These are phyloP conservation scores for Phyllostomus discolor DNA, from an alignment of 2,113 vertebrate species.

Conservation along the genomic window DNA sequence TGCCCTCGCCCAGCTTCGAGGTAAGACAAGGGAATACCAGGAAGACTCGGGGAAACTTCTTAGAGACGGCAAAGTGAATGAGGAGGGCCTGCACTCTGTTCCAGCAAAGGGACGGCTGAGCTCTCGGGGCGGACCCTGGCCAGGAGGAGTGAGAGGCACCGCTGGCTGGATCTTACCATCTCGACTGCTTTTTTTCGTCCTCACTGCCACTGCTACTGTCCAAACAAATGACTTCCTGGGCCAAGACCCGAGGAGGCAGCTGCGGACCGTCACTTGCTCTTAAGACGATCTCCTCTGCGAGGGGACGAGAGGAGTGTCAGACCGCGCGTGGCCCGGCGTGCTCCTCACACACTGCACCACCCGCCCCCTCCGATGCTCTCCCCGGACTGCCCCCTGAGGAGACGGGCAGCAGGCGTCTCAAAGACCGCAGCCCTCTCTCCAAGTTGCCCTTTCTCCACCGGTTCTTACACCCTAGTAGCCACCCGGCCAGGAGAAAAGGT, in stretches of 20 bases:
- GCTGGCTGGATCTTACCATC: constrained; percentile 84
- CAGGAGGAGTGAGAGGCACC: neutral
- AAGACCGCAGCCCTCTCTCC: neutral
- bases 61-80: neutral
- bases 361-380: neutral
- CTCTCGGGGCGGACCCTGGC: neutral
- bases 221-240: constrained; percentile 96
- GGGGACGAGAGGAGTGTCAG: neutral
- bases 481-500: neutral
- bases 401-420: neutral
- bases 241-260: constrained; percentile 83
- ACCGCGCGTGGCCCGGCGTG: neutral
- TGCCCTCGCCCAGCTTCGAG: neutral
- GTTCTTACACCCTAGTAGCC: neutral
- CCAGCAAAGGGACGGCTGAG: neutral
- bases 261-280: constrained; percentile 89
- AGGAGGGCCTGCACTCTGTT: neutral
- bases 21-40: neutral
- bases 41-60: neutral
- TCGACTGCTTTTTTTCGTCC: constrained; percentile 84
- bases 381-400: neutral
- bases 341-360: neutral
- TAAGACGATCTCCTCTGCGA: constrained; percentile 84
- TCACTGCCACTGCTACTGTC: constrained; percentile 91
- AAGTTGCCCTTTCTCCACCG: neutral